A percentile compares a stretch with the other conserved stretches of the same genome.
phyloP scores from a whole-genome alignment of 1,140 invertebrate species.

The Lepidurus apus region DNA sequence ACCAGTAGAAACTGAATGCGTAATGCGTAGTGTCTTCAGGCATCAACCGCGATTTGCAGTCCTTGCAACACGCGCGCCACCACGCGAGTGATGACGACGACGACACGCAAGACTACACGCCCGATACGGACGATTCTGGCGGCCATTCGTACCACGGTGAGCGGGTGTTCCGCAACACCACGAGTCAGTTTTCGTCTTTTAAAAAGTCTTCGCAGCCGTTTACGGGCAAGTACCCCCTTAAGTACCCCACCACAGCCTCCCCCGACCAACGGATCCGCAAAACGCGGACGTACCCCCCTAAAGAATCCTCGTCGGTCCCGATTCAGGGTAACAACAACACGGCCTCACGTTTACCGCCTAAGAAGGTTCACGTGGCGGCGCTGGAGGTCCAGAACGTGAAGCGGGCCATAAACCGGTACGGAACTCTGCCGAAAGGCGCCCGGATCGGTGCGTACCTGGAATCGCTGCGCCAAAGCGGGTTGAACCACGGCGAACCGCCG shows the following conservation, averaged over 20 bases:
- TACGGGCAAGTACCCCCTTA: slow-evolving; percentile 29
- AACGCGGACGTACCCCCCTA: slow-evolving; percentile 53
- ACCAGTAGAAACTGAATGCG: slow-evolving; percentile 23
- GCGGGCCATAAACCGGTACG: slow-evolving; percentile 91
- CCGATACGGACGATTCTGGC: slow-evolving; percentile 59
- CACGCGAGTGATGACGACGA: slow-evolving; percentile 53
- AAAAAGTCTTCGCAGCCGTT: not conserved
- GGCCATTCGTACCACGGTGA: slow-evolving; percentile 48
- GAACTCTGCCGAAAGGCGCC: slow-evolving; percentile 90
- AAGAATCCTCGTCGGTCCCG: slow-evolving; percentile 36
- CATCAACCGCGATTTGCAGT: slow-evolving; percentile 49
- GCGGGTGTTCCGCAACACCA: slow-evolving; percentile 34
- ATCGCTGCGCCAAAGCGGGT: slow-evolving; percentile 74
- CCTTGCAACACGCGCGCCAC: slow-evolving; percentile 47
- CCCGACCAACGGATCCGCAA: slow-evolving; percentile 47
- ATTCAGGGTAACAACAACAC: slow-evolving; percentile 4
- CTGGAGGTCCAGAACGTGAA: slow-evolving; percentile 95
- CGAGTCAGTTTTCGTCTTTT: not conserved
- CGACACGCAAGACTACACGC: slow-evolving; percentile 56
- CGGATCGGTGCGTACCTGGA: slow-evolving; percentile 92
- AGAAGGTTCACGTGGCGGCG: slow-evolving; percentile 68
- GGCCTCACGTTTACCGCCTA: slow-evolving; percentile 39
- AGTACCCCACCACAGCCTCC: slow-evolving; percentile 28
- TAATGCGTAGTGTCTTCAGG: slow-evolving; percentile 40
- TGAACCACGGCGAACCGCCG: slow-evolving; percentile 39